phyloP scores from a whole-genome alignment of 2,113 vertebrate species.

The Poicephalus meyeri region DNA sequence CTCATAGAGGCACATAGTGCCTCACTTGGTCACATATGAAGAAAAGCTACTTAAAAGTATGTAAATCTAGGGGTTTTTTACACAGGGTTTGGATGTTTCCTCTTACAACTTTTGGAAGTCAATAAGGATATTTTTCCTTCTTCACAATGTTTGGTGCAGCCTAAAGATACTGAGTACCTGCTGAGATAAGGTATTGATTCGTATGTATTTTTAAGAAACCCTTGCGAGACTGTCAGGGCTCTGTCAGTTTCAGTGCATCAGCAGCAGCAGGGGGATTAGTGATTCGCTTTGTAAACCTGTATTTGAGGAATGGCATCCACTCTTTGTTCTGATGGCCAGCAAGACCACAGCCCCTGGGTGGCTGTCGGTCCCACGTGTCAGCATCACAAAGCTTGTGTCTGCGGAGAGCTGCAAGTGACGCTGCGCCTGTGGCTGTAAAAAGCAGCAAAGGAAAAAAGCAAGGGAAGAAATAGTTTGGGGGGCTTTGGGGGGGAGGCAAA shows the following conservation, averaged over 20 bases:
- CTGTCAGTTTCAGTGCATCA: fast-evolving
- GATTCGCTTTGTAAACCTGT: background rate
- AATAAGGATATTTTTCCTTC: background rate
- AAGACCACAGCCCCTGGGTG: background rate
- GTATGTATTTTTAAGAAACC: background rate
- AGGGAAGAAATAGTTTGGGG: background rate
- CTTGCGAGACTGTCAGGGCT: fast-evolving
- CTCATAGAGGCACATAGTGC: fast-evolving
- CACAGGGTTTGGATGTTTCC: fast-evolving
- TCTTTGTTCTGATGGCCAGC: background rate
- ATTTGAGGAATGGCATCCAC: fast-evolving
- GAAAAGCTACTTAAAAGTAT: background rate
- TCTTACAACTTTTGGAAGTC: background rate
- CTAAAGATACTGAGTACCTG: too few relatives aligned
- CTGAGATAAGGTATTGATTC: background rate
- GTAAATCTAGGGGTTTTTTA: background rate
- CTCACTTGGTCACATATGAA: background rate
- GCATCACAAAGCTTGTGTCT: background rate
- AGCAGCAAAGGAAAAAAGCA: background rate
- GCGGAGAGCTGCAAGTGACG: background rate
- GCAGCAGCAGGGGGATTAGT: fast-evolving
- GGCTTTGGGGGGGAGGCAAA: background rate
- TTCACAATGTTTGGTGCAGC: background rate
- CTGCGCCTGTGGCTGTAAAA: fast-evolving
- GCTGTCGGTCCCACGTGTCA: background rate